A percentile compares a stretch with the other conserved stretches of the same genome.
Evolutionary conservation across 2,113 vertebrate species (phyloP).

Genomic region (Tinamus guttatus): DNA sequence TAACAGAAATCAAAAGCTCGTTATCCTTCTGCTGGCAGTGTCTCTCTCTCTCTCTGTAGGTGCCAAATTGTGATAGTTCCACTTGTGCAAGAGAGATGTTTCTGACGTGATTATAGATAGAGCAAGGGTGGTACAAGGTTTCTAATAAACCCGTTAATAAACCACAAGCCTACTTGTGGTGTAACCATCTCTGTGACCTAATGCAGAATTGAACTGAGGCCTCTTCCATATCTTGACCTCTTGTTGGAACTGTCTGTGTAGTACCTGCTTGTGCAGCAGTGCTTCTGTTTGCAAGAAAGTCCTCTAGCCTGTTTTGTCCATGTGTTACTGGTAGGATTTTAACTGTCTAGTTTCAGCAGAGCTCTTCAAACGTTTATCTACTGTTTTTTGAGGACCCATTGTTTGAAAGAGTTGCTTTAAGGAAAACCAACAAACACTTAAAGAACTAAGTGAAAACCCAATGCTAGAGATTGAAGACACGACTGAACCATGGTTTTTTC

Average conservation of each 20-base stretch:
- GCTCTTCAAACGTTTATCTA: neutral
- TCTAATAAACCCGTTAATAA: neutral
- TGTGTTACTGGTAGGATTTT: neutral
- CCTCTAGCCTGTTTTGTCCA: neutral
- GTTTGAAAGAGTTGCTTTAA: neutral
- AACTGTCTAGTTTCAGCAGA: neutral
- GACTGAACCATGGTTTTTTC: neutral
- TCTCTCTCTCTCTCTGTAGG: neutral
- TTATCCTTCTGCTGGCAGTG: neutral
- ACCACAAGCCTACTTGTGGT: neutral
- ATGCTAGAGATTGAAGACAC: rapidly evolving
- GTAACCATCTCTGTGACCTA: neutral
- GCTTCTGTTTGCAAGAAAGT: neutral
- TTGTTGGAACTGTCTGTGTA: neutral
- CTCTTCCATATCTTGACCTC: neutral
- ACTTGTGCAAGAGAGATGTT: neutral
- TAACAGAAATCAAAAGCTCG: neutral
- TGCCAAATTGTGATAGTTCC: neutral
- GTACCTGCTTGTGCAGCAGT: neutral
- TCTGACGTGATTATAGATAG: neutral
- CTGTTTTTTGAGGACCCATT: neutral
- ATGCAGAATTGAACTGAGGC: neutral
- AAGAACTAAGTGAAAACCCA: neutral
- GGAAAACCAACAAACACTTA: neutral
- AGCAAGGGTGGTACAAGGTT: neutral